Percentiles rank a stretch among this genome's conserved stretches.
These are phyloP conservation scores for Drosophila mojavensis DNA, from an alignment of 1,140 invertebrate species.

Conservation along the genomic window DNA sequence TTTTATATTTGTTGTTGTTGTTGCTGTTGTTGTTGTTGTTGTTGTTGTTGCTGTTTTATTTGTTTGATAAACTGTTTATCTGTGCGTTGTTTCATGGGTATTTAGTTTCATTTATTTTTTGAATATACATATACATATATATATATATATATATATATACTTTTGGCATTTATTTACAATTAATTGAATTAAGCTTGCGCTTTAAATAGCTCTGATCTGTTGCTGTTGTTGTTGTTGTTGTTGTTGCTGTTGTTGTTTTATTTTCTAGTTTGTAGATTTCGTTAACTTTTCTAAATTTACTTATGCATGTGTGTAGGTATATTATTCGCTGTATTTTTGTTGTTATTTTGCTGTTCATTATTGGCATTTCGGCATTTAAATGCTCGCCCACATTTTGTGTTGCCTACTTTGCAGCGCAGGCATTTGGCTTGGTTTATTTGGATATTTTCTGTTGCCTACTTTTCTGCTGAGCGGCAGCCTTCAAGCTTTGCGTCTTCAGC, in stretches of 20 bases:
- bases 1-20: slow-evolving; percentile 16
- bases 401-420: slow-evolving; percentile 25
- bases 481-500: slow-evolving; percentile 21
- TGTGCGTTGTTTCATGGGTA: slow-evolving; percentile 23
- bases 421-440: background rate
- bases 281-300: slow-evolving; percentile 32
- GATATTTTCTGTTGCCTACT: slow-evolving; percentile 7
- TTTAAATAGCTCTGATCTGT: slow-evolving; percentile 22
- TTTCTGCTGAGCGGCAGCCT: slow-evolving; percentile 30
- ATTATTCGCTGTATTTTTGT: background rate
- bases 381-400: slow-evolving; percentile 1
- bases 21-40: slow-evolving; percentile 19
- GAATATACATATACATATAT: too few relatives aligned
- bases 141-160: slow-evolving; percentile 23
- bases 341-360: slow-evolving; percentile 24
- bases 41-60: slow-evolving; percentile 17
- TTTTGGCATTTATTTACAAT: slow-evolving; percentile 51
- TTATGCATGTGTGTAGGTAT: background rate
- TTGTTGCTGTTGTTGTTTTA: background rate
- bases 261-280: slow-evolving; percentile 13
- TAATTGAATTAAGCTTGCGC: slow-evolving; percentile 49
- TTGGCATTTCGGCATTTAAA: slow-evolving; percentile 3
- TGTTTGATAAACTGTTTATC: slow-evolving; percentile 42
- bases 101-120: background rate
- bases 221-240: slow-evolving; percentile 1